These are phyloP conservation scores for Corythoichthys haematopterus DNA, from an alignment of 2,113 vertebrate genomes.

Conservation along the genomic window DNA sequence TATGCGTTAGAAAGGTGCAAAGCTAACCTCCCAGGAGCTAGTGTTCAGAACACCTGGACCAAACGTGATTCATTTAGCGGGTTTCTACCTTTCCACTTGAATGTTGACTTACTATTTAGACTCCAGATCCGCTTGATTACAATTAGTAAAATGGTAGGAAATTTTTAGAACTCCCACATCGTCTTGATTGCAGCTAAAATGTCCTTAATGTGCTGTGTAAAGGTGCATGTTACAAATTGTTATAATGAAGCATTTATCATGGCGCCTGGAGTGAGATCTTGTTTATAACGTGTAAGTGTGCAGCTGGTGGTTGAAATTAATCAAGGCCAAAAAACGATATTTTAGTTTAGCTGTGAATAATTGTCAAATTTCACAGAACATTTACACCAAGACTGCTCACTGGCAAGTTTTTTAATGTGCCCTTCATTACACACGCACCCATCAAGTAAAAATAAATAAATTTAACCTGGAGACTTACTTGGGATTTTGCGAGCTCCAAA, in stretches of 20 bases:
- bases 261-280: constrained; percentile 26
- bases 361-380: constrained; percentile 36
- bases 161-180: constrained; percentile 10
- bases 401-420: constrained; percentile 40
- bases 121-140: constrained; percentile 13
- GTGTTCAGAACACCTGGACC: constrained; percentile 10
- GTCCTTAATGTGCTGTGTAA: constrained; percentile 20
- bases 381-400: constrained; percentile 23
- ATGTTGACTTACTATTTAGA: constrained; percentile 1
- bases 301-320: constrained; percentile 34
- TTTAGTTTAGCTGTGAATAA: constrained; percentile 13
- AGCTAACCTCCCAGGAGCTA: constrained; percentile 13
- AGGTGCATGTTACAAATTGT: constrained; percentile 29
- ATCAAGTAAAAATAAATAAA: constrained; percentile 19
- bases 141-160: constrained; percentile 6
- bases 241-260: constrained; percentile 38
- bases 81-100: constrained; percentile 30
- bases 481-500: constrained; percentile 73
- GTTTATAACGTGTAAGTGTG: constrained; percentile 8
- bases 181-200: constrained; percentile 15
- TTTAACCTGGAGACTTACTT: constrained; percentile 67
- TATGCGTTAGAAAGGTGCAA: constrained; percentile 12
- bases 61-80: constrained; percentile 2
- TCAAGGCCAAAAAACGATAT: constrained; percentile 24
- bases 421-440: constrained; percentile 44